Evolutionary conservation across 2,888 invertebrate species (phyloP).

Genomic region (Mechanitis messenoides): DNA sequence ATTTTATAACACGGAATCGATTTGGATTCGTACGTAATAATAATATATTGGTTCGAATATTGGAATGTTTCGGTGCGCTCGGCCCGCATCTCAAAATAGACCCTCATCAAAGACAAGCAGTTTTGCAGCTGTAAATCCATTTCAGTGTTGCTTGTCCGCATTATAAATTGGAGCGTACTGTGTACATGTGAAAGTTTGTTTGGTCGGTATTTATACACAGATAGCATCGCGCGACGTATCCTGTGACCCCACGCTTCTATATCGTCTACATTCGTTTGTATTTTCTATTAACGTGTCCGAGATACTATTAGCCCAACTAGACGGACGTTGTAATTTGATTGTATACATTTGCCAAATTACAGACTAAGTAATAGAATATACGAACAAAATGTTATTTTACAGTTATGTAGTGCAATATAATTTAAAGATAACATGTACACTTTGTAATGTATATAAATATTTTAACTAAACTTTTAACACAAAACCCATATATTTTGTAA

Average conservation of each 20-base stretch:
- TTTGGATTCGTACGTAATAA: constrained; percentile 71
- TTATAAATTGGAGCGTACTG: constrained; percentile 69
- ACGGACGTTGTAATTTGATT: constrained; percentile 63
- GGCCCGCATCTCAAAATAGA: constrained; percentile 71
- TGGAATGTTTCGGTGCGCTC: constrained; percentile 72
- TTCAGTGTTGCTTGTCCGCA: constrained; percentile 73
- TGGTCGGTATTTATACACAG: constrained; percentile 40
- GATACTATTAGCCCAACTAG: constrained; percentile 59
- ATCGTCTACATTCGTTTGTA: constrained; percentile 52
- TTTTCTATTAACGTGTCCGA: constrained; percentile 67
- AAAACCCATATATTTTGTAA: constrained; percentile 15
- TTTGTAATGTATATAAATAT: constrained; percentile 13
- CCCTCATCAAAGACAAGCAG: constrained; percentile 76
- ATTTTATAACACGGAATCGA: constrained; percentile 74
- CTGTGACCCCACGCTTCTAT: constrained; percentile 45
- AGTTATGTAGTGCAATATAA: constrained; percentile 18
- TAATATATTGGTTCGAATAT: constrained; percentile 74
- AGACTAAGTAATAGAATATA: constrained; percentile 39
- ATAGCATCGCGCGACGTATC: constrained; percentile 37
- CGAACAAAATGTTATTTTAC: constrained; percentile 28
- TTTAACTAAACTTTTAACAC: constrained; percentile 14
- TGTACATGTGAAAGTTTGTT: constrained; percentile 39
- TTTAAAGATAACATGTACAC: constrained; percentile 11
- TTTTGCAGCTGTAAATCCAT: constrained; percentile 77
- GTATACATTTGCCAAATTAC: constrained; percentile 52